Evolutionary conservation across 1,140 invertebrate genomes (phyloP), one percentile per base, ranked within the genome.

Genomic region (Drosophila saltans): DNA sequence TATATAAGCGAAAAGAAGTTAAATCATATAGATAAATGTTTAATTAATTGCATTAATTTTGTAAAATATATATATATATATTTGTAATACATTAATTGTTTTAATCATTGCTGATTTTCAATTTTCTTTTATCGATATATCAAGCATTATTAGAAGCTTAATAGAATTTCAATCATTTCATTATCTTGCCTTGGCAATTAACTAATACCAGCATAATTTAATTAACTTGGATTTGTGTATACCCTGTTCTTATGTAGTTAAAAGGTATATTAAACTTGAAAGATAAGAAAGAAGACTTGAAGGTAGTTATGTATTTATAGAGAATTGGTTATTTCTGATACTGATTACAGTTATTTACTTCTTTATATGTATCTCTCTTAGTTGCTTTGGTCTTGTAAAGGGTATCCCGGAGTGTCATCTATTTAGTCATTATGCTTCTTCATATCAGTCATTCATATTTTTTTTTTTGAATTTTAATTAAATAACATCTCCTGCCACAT

Each of bases 161-260:
- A 4, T 36, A 52, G 45, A 10, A 52, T 10, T 52, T 52, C 8
- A 52, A 26, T 52, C 24, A 26, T 52, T 26, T 52, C 16, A 52
- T 52, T 26, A 52, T 52, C 4, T 26, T 8, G 21, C 1, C 45
- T 24, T 10, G 21, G 21, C 45, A 52, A 52, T 26, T 52, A 26
- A 52, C 21, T 52, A 1, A 26, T 52, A 52, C 45, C 45, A 52
- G 45, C 45, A 52, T 52, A 26, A 52, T 52, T 52, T 52, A 52
- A 52, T 52, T 52, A 52, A 26, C 24, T 26, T 9, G 5, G 45
- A 1, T 52, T 8, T 52, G 0, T 52, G 0, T 26, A 52, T 52
- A 52, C 45, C 21, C 45, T 52, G 3, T 26, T 24, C 5, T 45
- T 45, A 16, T 16, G 2, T 48, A 0, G 6, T 2, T 24, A 48